Base-by-base conservation (phyloP, 2,113 vertebrate species). In the Colistium nudipinnis region DNA sequence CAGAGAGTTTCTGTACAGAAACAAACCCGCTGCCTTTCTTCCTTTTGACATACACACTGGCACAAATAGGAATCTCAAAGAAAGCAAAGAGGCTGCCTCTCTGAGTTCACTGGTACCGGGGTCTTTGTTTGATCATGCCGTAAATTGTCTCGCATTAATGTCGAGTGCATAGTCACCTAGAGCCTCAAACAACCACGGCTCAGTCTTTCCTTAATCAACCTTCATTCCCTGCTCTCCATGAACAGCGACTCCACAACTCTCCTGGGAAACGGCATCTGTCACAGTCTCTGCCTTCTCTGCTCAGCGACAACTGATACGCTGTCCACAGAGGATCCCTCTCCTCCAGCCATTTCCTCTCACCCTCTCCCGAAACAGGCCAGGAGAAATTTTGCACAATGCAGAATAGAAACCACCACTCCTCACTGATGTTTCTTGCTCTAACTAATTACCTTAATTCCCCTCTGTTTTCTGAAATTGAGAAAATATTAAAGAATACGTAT, bases 1-100 rank as follows among this genome's bases (percentile, higher is more conserved):
- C 39, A 72, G 48, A 87, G 79, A 74, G 78, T 88, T 85, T 87
- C 68, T 78, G 78, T 78, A 55, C 57, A 36, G 79, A 87, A 90
- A 83, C 73, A 68, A 80, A 81, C 62, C 66, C 65, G 84, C 66
- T n/a, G 35, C 78, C 76, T 62, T 49, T 74, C 69, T 82, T 88
- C 70, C 59, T 71, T 65, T 65, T 76, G 72, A 87, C 87, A 87
- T 44, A 44, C 79, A 84, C 69, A 63, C 71, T 55, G 80, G 39
- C 82, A 85, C 74, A 78, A 82, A 85, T 53, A 70, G 75, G 68
- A 83, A 80, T 31, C 49, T 59, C 57, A 70, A 77, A 76, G 43
- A 80, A 88, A 88, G 85, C 72, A 84, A 76, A 88, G 69, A 53
- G 48, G 31, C 51, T 54, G 49, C 62, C 45, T 62, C 62, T 22